Evolutionary conservation across 2,113 vertebrate species (phyloP), one percentile per base, ranked within the genome.

Genomic region (Anguilla japonica): DNA sequence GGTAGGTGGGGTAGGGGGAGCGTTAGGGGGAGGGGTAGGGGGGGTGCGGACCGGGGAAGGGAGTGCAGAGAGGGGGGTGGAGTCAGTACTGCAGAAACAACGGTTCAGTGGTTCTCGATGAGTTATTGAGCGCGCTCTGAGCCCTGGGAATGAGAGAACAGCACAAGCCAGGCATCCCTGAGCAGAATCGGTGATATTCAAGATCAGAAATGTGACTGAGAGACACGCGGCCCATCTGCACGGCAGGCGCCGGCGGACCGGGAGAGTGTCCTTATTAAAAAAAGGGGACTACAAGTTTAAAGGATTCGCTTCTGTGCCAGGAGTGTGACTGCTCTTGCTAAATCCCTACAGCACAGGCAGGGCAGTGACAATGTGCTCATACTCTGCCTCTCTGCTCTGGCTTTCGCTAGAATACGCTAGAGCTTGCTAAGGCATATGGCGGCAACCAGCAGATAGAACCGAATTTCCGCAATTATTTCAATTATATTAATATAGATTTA

Each of bases 41-140:
- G 56, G 56, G 14, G 60, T 20, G 60, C 3, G 5, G 20, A 5
- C 34, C 34, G 60, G 18, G 60, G 22, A 67, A 8, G 60, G 22
- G 22, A 26, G 20, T 9, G 18, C 18, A 3, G 60, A 26, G 60
- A 20, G 29, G 14, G 8, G 15, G 81, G 79, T 41, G 46, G 82
- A 22, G 50, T 0, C 6, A 15, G 29, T 41, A 7, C 43, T 60
- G 14, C 82, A 83, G 26, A 5, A 56, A 29, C 41, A 53, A 43
- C 40, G 53, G 46, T 41, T 83, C 82, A 39, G 50, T 83, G 53
- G 18, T n/a, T 83, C 43, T 83, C n/a, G 40, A 34, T 83, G 53
- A 75, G 82, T 56, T 60, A 56, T 41, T 41, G 3, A 83, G 53
- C 34, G 57, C 34, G 82, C 50, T 83, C 56, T 40, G 29, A 83